These are phyloP conservation scores for Drosophila persimilis DNA, from an alignment of 1,140 invertebrate genomes.

Conservation along the genomic window DNA sequence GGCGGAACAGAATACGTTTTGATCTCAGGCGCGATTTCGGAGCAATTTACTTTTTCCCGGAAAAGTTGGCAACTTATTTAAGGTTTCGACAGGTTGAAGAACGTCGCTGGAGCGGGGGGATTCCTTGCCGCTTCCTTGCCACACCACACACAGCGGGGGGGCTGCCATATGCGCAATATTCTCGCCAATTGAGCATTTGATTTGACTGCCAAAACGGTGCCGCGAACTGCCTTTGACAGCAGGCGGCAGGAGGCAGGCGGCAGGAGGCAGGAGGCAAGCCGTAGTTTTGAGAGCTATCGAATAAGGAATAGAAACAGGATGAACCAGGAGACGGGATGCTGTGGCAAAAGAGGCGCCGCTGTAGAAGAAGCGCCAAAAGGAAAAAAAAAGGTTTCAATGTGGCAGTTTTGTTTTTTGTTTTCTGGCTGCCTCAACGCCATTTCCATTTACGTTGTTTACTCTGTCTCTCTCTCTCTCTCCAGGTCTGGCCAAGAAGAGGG, in stretches of 20 bases:
- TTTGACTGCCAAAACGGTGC: slow-evolving; percentile 65
- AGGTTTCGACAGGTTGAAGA: slow-evolving; percentile 3
- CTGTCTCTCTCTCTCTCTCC: slow-evolving; percentile 22
- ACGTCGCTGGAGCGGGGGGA: neutral
- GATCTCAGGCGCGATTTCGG: slow-evolving; percentile 14
- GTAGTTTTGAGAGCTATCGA: slow-evolving; percentile 29
- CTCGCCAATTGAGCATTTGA: slow-evolving; percentile 77
- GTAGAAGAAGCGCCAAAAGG: slow-evolving; percentile 26
- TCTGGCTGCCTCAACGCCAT: slow-evolving; percentile 49
- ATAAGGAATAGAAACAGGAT: slow-evolving; percentile 28
- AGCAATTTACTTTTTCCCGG: slow-evolving; percentile 43
- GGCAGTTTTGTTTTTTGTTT: slow-evolving; percentile 50
- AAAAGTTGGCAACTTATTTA: slow-evolving; percentile 38
- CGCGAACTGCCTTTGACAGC: slow-evolving; percentile 65
- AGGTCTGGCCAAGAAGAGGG: slow-evolving; percentile 34
- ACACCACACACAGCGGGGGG: slow-evolving; percentile 7
- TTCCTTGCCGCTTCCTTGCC: slow-evolving; percentile 24
- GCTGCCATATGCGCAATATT: slow-evolving; percentile 71
- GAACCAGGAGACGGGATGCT: neutral
- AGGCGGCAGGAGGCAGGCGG: slow-evolving; percentile 44
- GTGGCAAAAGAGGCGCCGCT: neutral
- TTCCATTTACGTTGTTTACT: slow-evolving; percentile 79
- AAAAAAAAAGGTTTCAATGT: slow-evolving; percentile 60
- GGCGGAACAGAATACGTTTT: slow-evolving; percentile 1
- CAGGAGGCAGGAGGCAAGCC: slow-evolving; percentile 6